Evolutionary conservation across 2,797 vertebrate species (phyloP).

Genomic region (Pantherophis vulpinus): DNA sequence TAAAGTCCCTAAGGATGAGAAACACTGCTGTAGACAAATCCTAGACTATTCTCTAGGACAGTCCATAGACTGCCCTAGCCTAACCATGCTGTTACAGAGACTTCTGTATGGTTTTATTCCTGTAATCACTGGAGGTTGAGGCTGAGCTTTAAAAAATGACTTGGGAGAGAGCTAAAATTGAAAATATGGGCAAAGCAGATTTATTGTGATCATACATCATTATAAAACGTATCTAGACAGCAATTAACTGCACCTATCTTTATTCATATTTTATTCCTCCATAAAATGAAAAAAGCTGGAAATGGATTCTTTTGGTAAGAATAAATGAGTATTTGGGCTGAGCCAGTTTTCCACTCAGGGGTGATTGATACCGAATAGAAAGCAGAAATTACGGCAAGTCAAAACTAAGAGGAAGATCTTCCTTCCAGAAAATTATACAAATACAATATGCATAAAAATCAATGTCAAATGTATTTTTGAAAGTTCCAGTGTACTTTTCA

Average conservation of each 20-base stretch:
- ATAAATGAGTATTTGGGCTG: slow-evolving; percentile 6
- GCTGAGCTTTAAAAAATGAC: not conserved
- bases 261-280: slow-evolving; percentile 18
- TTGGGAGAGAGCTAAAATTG: not conserved
- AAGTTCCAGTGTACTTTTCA: not conserved
- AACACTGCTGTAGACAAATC: not conserved
- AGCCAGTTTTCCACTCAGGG: not conserved
- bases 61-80: not conserved
- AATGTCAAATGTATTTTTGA: slow-evolving; percentile 16
- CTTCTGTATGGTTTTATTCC: not conserved
- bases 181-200: not conserved
- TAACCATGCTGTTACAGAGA: not conserved
- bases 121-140: not conserved
- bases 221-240: slow-evolving; percentile 21
- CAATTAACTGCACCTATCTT: slow-evolving; percentile 1
- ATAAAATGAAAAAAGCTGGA: not conserved
- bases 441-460: not conserved
- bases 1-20: not conserved
- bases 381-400: slow-evolving; percentile 11
- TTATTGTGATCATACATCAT: slow-evolving; percentile 1
- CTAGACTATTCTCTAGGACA: not conserved
- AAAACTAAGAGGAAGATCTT: slow-evolving; percentile 16
- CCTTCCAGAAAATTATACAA: not conserved
- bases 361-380: not conserved
- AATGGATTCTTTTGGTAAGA: slow-evolving; percentile 3